Base-by-base conservation (phyloP, 1,140 invertebrate species). In the Cyrtorhinus lividipennis region DNA sequence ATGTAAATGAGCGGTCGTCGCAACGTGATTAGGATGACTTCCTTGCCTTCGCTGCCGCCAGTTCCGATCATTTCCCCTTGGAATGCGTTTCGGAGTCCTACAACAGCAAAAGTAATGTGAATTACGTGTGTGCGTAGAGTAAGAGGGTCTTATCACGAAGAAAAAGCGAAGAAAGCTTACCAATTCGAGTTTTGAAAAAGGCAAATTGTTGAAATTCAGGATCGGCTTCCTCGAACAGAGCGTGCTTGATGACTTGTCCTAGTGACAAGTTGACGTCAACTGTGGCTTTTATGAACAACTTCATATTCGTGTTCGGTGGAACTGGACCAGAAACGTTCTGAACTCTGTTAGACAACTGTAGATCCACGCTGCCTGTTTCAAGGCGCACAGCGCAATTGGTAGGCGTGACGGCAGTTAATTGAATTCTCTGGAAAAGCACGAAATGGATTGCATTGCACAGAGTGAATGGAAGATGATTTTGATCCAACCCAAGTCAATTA, bases 131-230 rank as follows among this genome's bases (percentile, higher is more conserved):
- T n/a, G n/a, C n/a, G n/a, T n/a, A n/a, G n/a, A n/a, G n/a, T n/a
- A n/a, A n/a, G n/a, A n/a, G n/a, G n/a, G n/a, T n/a, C n/a, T n/a
- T n/a, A n/a, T n/a, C n/a, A n/a, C n/a, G 30, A 15, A 38, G 15
- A 38, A 38, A 38, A 38, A 38, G 15, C 30, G 30, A 38, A 38
- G 30, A 38, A 38, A 38, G 24, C 67, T 67, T 67, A 73, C 84
- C 83, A 67, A 98, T 93, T 67, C 88, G 83, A 0, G 94, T 97
- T 71, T 95, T 94, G 74, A 98, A 98, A 75, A 95, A 97, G 0
- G 95, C 94, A 73, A 93, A 92, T 69, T 94, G 92, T 69, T 96
- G 92, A 73, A 95, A 98, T 71, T 97, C 94, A 0, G 92, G 87
- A 69, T 97, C 93, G 0, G 92, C 93, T 73, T 97, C 95, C 73